Conservation (phyloP, 2,888 invertebrate genomes). For the Apamea epomidion region DNA sequence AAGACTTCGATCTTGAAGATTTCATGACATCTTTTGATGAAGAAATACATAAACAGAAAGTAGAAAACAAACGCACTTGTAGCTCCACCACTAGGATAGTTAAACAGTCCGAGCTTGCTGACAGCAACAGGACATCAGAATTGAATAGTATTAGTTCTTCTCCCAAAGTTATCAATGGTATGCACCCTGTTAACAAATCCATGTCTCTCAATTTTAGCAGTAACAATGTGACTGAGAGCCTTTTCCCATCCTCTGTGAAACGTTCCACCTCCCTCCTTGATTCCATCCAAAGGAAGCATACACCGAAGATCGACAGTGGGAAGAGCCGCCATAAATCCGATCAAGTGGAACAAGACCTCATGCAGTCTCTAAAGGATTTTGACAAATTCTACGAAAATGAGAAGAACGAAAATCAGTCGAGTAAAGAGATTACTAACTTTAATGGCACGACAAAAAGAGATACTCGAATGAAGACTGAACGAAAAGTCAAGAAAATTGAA, state of each 20-base stretch:
- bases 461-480: slow-evolving; percentile 77
- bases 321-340: slow-evolving; percentile 86
- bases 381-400: slow-evolving; percentile 87
- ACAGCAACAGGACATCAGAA: slow-evolving; percentile 80
- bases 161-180: slow-evolving; percentile 81
- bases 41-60: slow-evolving; percentile 87
- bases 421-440: slow-evolving; percentile 75
- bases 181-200: slow-evolving; percentile 88
- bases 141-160: slow-evolving; percentile 82
- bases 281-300: slow-evolving; percentile 86
- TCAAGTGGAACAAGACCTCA: slow-evolving; percentile 87
- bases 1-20: slow-evolving; percentile 92
- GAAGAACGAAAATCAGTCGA: slow-evolving; percentile 78
- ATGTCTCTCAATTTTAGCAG: slow-evolving; percentile 91
- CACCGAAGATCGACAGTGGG: slow-evolving; percentile 78
- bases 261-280: slow-evolving; percentile 90
- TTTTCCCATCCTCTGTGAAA: slow-evolving; percentile 89
- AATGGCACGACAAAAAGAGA: slow-evolving; percentile 81
- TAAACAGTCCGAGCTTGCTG: slow-evolving; percentile 80
- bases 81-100: slow-evolving; percentile 88
- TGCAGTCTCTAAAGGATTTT: slow-evolving; percentile 89
- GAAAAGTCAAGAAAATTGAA: slow-evolving; percentile 81
- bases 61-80: slow-evolving; percentile 85
- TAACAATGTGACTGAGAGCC: slow-evolving; percentile 87
- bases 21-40: slow-evolving; percentile 93